Percentiles rank a stretch among this genome's conserved stretches.
These are phyloP conservation scores for Chironomus striatipennis DNA, from an alignment of 1,140 invertebrate genomes.

Conservation along the genomic window DNA sequence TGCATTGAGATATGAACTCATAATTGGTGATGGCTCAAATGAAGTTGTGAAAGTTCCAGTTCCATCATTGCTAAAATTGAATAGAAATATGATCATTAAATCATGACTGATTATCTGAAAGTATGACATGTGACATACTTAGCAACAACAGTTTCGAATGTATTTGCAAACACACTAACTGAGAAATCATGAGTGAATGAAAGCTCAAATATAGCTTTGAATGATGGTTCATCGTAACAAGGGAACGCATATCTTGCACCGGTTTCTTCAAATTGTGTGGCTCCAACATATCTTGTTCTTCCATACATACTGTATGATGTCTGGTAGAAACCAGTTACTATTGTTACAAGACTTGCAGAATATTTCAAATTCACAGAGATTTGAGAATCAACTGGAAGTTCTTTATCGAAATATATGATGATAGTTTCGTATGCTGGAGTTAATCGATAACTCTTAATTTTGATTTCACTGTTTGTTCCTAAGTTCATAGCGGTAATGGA, in stretches of 20 bases:
- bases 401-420: not conserved
- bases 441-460: not conserved
- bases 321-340: not conserved
- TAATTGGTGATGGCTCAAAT: not conserved
- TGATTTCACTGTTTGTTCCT: not conserved
- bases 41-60: not conserved
- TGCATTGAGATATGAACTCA: not conserved
- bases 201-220: slow-evolving; percentile 33
- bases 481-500: not conserved
- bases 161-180: not conserved
- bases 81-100: not conserved
- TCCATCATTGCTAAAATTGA: not conserved
- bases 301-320: not conserved
- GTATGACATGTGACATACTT: not conserved
- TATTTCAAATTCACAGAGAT: not conserved
- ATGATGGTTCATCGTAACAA: slow-evolving; percentile 55
- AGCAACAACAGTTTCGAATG: not conserved
- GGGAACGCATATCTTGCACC: slow-evolving; percentile 51
- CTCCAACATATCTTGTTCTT: slow-evolving; percentile 26
- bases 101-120: too few species aligned
- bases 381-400: not conserved
- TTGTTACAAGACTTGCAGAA: not conserved
- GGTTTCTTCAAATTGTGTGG: slow-evolving; percentile 51
- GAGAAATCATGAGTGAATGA: not conserved
- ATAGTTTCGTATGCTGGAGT: not conserved